phyloP scores from a whole-genome alignment of 2,888 invertebrate species.

The Tachystola acroxantha region DNA sequence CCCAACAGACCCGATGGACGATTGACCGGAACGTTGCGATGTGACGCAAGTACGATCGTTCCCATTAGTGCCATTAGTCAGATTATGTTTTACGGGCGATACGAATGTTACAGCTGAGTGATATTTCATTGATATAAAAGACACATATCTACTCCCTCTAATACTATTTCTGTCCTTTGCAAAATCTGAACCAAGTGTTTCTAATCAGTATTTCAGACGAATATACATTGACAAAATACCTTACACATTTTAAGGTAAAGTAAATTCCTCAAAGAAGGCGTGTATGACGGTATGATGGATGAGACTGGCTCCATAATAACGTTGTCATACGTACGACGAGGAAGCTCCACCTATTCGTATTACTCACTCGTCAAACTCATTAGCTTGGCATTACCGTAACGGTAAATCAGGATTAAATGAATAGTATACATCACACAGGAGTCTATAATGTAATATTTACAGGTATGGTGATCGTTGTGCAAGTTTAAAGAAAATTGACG shows the following conservation, averaged over 20 bases:
- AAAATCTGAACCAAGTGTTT: too few species aligned
- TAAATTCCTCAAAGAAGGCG: neutral
- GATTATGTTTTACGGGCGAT: neutral
- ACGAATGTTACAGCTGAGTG: neutral
- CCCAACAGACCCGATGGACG: conserved; percentile 12
- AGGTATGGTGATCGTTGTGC: too few species aligned
- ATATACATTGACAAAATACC: too few species aligned
- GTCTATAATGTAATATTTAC: too few species aligned
- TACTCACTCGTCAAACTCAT: conserved; percentile 36
- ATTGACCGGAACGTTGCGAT: conserved; percentile 11
- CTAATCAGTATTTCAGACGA: too few species aligned
- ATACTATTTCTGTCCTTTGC: too few species aligned
- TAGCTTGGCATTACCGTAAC: conserved; percentile 33
- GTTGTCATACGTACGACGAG: conserved; percentile 15
- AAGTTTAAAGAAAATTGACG: too few species aligned
- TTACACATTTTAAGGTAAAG: neutral
- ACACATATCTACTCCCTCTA: too few species aligned
- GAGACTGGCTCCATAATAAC: conserved; percentile 5
- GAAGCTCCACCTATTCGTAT: conserved; percentile 27
- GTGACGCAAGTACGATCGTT: conserved; percentile 11
- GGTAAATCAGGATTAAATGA: conserved; percentile 16
- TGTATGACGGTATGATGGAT: conserved; percentile 7
- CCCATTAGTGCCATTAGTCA: conserved; percentile 4
- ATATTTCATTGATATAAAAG: too few species aligned
- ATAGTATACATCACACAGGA: too few species aligned